A percentile compares a stretch with the other conserved stretches of the same genome.
These are phyloP conservation scores for Mormyrops attenuatus DNA, from an alignment of 2,797 vertebrate species.

Conservation along the genomic window DNA sequence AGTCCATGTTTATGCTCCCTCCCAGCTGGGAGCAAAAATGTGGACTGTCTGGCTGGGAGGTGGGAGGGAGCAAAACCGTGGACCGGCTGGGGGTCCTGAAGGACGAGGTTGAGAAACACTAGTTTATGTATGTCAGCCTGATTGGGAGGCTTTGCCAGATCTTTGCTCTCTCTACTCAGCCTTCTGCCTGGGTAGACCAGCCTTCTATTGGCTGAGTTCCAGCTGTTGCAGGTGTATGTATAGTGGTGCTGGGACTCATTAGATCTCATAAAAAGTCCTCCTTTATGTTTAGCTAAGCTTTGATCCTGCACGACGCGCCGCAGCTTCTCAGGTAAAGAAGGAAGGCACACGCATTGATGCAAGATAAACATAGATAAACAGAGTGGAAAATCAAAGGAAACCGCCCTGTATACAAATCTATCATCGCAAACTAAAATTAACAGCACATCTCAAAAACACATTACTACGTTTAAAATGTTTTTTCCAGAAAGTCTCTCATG, in stretches of 20 bases:
- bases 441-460: neutral
- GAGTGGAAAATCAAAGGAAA: conserved; percentile 31
- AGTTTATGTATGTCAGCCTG: neutral
- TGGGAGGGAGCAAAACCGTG: neutral
- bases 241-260: conserved; percentile 16
- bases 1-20: neutral
- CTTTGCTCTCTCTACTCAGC: neutral
- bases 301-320: conserved; percentile 25
- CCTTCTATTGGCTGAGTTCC: conserved; percentile 25
- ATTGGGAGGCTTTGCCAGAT: neutral
- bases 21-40: neutral
- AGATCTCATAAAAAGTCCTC: conserved; percentile 24
- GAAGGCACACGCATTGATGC: neutral
- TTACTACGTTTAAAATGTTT: neutral
- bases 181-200: neutral
- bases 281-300: conserved; percentile 30
- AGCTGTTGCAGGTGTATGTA: conserved; percentile 28
- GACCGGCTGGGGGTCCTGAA: neutral
- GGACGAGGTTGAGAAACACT: neutral
- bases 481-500: neutral
- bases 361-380: conserved; percentile 1
- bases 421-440: neutral
- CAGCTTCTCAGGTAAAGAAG: conserved; percentile 24
- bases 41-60: neutral
- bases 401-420: conserved; percentile 14